A percentile compares a stretch with the other conserved stretches of the same genome.
Conservation (phyloP, 2,113 vertebrate genomes). For the Gallinago undulata region DNA sequence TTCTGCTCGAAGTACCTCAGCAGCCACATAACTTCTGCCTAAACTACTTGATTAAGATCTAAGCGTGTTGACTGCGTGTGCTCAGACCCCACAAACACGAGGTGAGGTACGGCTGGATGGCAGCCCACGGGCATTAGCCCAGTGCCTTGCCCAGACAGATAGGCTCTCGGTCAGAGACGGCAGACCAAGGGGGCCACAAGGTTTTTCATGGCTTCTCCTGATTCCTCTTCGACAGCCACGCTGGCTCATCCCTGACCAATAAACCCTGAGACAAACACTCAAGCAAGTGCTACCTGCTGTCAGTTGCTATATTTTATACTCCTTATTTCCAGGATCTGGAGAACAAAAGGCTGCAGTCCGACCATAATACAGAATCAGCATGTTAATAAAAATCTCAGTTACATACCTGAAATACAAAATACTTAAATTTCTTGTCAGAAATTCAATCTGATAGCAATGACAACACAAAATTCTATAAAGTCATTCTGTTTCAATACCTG, state of each 20-base stretch:
- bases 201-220: neutral
- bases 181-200: neutral
- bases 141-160: neutral
- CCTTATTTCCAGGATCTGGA: neutral
- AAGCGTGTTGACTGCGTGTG: neutral
- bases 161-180: neutral
- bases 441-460: neutral
- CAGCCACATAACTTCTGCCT: neutral
- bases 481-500: conserved; percentile 77
- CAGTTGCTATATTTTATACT: neutral
- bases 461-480: neutral
- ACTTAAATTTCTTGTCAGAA: neutral
- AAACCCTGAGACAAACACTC: neutral
- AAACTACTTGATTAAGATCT: neutral
- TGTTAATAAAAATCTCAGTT: neutral
- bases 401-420: neutral
- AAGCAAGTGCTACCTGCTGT: neutral
- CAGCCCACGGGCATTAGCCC: neutral
- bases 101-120: neutral
- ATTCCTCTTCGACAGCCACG: neutral
- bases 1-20: neutral
- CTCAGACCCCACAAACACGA: neutral
- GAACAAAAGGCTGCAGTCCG: neutral
- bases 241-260: neutral
- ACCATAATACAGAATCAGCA: neutral